Evolutionary conservation across 2,888 invertebrate genomes (phyloP).

Genomic region (Melieria omissa): DNA sequence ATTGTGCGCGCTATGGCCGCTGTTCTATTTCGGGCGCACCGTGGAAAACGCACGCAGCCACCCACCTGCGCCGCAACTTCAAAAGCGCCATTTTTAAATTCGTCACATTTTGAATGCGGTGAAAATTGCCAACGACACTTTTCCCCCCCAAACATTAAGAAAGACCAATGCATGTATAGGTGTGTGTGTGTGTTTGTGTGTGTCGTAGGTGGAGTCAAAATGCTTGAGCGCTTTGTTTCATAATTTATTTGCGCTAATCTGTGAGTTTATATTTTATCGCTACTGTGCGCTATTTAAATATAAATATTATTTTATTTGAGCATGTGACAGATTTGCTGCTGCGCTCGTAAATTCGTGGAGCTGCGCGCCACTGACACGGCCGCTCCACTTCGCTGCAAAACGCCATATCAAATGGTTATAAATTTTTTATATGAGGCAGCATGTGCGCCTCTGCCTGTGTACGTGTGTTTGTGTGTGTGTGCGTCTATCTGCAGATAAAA

Average conservation of each 20-base stretch:
- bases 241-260: slow-evolving; percentile 42
- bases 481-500: slow-evolving; percentile 13
- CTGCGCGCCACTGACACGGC: not conserved
- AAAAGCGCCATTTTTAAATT: not conserved
- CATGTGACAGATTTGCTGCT: slow-evolving; percentile 59
- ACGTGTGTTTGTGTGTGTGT: not conserved
- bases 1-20: no score
- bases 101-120: slow-evolving; percentile 15
- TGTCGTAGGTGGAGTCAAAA: not conserved
- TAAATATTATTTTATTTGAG: slow-evolving; percentile 47
- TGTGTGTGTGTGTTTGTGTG: not conserved
- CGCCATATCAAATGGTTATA: not conserved
- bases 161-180: not conserved
- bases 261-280: slow-evolving; percentile 43
- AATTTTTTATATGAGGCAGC: slow-evolving; percentile 10
- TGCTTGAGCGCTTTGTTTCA: slow-evolving; percentile 14
- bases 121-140: slow-evolving; percentile 5
- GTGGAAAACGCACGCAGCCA: not conserved
- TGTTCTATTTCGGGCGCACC: no score
- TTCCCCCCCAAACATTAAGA: not conserved
- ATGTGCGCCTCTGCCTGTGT: not conserved
- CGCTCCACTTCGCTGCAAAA: not conserved
- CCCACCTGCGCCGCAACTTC: slow-evolving; percentile 8
- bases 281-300: slow-evolving; percentile 45
- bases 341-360: slow-evolving; percentile 36